These are phyloP conservation scores for Pycnomerus fuliginosus DNA, from an alignment of 2,888 invertebrate genomes.

Conservation along the genomic window DNA sequence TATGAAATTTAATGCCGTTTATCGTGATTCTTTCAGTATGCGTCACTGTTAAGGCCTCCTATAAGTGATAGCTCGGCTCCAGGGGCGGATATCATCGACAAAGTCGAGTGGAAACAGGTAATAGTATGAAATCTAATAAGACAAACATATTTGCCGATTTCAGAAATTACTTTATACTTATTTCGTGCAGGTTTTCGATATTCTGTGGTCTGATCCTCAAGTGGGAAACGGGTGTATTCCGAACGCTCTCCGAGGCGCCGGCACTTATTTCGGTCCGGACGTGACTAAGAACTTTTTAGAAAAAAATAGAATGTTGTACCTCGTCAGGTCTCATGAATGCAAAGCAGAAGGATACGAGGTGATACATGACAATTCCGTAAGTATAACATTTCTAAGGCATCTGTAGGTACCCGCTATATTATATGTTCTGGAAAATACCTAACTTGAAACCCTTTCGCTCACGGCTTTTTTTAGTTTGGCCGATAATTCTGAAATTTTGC, in stretches of 20 bases:
- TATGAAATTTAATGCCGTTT: not conserved
- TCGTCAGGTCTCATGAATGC: conserved; percentile 91
- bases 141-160: no score
- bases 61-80: conserved; percentile 65
- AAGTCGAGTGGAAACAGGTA: conserved; percentile 91
- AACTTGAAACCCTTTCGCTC: no score
- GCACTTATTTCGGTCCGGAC: conserved; percentile 91
- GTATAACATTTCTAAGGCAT: conserved; percentile 15
- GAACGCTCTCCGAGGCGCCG: conserved; percentile 84
- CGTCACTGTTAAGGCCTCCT: conserved; percentile 83
- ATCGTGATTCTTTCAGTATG: conserved; percentile 65
- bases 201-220: conserved; percentile 93
- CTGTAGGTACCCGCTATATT: not conserved
- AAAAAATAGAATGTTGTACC: conserved; percentile 72
- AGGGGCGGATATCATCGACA: conserved; percentile 69
- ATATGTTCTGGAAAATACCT: no score
- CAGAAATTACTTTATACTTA: no score
- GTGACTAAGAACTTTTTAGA: conserved; percentile 76
- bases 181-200: conserved; percentile 75
- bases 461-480: no score
- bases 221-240: conserved; percentile 75
- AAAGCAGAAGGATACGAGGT: conserved; percentile 91
- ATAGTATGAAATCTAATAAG: no score
- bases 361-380: conserved; percentile 76
- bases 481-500: no score